phyloP scores from a whole-genome alignment of 2,888 invertebrate species.

The Steromphala cineraria region DNA sequence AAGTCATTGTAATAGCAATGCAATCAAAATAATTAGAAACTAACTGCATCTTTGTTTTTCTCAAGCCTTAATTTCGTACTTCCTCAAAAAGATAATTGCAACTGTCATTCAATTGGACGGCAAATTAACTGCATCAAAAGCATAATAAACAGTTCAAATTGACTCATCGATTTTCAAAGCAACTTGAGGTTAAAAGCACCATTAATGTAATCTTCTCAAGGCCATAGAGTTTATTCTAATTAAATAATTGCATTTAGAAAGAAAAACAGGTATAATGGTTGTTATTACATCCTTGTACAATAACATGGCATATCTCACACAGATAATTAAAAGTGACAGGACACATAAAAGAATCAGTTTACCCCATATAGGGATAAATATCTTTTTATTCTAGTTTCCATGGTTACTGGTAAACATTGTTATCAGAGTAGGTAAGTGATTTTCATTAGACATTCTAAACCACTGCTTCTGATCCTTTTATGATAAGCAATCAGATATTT shows the following conservation, averaged over 20 bases:
- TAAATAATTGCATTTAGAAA: background rate
- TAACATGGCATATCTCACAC: background rate
- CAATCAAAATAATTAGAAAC: too few species aligned
- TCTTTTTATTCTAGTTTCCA: too few species aligned
- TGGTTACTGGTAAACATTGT: too few species aligned
- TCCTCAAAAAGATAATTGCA: background rate
- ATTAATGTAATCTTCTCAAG: background rate
- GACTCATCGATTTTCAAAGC: background rate
- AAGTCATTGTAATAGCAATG: too few species aligned
- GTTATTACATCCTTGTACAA: background rate
- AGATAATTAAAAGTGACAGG: background rate
- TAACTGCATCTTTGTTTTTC: too few species aligned
- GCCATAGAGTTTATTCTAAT: too few species aligned
- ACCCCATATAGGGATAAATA: background rate
- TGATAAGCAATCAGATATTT: too few species aligned
- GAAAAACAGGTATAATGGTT: background rate
- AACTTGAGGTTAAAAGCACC: background rate
- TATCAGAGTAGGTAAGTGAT: too few species aligned
- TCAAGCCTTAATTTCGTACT: too few species aligned
- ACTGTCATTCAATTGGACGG: background rate
- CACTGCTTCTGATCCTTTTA: too few species aligned
- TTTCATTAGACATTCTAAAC: too few species aligned
- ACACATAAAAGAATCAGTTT: background rate
- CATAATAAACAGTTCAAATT: background rate
- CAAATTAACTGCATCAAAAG: background rate